These are phyloP conservation scores for Eremobia ochroleuca DNA, from an alignment of 2,888 invertebrate species.

Conservation along the genomic window DNA sequence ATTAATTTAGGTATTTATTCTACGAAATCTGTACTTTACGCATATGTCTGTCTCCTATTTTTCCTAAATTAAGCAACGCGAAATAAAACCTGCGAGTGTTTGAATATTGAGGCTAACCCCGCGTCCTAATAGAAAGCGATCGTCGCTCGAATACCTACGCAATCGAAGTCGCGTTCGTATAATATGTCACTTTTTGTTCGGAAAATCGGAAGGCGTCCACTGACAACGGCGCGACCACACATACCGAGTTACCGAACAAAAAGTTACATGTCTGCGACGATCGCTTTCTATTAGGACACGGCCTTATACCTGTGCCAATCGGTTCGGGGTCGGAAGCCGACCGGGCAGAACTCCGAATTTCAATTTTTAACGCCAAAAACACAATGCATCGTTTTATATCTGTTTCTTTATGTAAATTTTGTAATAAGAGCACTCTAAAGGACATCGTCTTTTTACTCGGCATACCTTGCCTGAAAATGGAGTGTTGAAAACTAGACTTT, in stretches of 20 bases:
- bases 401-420: neutral
- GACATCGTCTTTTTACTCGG: neutral
- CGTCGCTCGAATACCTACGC: neutral
- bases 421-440: neutral
- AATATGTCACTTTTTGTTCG: neutral
- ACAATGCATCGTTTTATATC: neutral
- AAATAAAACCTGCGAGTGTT: conserved; percentile 24
- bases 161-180: neutral
- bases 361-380: neutral
- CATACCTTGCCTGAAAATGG: neutral
- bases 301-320: conserved; percentile 29
- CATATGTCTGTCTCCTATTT: neutral
- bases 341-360: conserved; percentile 3
- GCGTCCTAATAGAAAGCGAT: neutral
- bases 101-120: neutral
- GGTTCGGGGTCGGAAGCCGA: neutral
- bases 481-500: conserved; percentile 9
- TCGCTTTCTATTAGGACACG: neutral
- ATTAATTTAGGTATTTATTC: neutral
- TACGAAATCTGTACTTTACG: neutral
- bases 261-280: neutral
- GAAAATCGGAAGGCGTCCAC: neutral
- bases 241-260: neutral
- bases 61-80: neutral
- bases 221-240: neutral